phyloP scores from a whole-genome alignment of 64 coral and sea anemone genomes.

The Montipora capricornis region DNA sequence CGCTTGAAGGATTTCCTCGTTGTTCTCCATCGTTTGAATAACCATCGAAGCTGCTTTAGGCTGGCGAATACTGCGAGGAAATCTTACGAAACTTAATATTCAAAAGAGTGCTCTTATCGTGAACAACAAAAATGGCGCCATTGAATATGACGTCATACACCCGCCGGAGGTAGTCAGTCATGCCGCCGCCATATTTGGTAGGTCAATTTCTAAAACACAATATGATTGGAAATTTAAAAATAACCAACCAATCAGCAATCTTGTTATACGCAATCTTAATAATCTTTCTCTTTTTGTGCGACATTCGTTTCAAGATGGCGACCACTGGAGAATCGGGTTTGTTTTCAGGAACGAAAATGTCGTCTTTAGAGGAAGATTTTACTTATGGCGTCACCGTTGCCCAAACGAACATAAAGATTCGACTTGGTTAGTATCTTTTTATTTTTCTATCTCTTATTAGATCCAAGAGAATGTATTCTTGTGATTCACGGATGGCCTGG shows the following conservation, averaged over 20 bases:
- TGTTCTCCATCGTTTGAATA: conserved; percentile 86
- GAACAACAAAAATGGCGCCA: conserved; percentile 99
- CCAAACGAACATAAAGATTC: conserved; percentile 91
- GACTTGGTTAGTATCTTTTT: conserved; percentile 79
- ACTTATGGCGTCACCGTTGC: conserved; percentile 97
- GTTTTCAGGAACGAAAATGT: conserved; percentile 77
- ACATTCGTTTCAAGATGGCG: conserved; percentile 69
- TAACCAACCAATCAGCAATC: conserved; percentile 48
- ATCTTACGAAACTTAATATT: conserved; percentile 64
- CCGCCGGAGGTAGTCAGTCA: conserved; percentile 39
- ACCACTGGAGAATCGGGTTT: conserved; percentile 31
- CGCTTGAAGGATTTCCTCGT: conserved; percentile 91
- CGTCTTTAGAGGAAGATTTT: conserved; percentile 94
- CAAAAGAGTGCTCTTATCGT: conserved; percentile 40
- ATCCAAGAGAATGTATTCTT: background rate
- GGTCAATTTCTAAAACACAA: conserved; percentile 12
- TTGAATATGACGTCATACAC: conserved; percentile 90
- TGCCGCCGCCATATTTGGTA: conserved; percentile 44
- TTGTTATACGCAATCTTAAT: conserved; percentile 2
- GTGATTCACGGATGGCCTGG: too few species aligned
- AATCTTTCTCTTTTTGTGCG: background rate
- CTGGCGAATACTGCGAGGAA: background rate
- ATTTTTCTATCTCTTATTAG: background rate
- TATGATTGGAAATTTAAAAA: conserved; percentile 33
- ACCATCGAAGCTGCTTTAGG: conserved; percentile 41